Conservation (phyloP, 1,140 invertebrate genomes). For the Reticulitermes speratus region DNA sequence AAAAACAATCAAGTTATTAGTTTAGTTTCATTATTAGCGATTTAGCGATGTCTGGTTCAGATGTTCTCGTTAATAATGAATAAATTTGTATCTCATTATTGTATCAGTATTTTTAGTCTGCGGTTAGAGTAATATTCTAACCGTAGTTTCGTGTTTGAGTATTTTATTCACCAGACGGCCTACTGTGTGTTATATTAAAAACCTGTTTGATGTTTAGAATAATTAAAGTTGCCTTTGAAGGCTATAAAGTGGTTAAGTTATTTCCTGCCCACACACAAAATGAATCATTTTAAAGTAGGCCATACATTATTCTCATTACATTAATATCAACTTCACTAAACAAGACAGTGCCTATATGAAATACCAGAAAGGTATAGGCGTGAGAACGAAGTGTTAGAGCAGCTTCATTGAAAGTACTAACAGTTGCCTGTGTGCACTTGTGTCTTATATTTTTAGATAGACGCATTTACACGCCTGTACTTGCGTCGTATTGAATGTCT, state of each 20-base stretch:
- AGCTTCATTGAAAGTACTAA: too few species aligned
- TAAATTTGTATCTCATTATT: constrained; percentile 18
- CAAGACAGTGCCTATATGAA: neutral
- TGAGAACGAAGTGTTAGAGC: too few species aligned
- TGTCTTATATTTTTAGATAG: too few species aligned
- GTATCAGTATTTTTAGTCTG: neutral
- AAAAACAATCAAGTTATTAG: neutral
- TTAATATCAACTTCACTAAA: neutral
- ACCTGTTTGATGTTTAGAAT: neutral
- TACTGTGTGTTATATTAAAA: neutral
- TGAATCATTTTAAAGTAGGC: neutral
- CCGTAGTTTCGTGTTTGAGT: neutral
- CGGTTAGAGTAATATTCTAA: neutral
- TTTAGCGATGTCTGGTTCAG: neutral
- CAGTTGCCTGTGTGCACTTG: too few species aligned
- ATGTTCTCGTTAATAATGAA: neutral
- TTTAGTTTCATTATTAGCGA: neutral
- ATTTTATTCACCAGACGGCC: neutral
- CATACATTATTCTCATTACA: neutral
- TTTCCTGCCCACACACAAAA: neutral
- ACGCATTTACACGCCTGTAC: too few species aligned
- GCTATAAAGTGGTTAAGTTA: neutral
- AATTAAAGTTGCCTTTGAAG: neutral
- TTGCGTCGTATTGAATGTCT: too few species aligned
- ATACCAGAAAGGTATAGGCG: neutral